Evolutionary conservation across 2,113 vertebrate genomes (phyloP).

Genomic region (Burhinus bistriatus): DNA sequence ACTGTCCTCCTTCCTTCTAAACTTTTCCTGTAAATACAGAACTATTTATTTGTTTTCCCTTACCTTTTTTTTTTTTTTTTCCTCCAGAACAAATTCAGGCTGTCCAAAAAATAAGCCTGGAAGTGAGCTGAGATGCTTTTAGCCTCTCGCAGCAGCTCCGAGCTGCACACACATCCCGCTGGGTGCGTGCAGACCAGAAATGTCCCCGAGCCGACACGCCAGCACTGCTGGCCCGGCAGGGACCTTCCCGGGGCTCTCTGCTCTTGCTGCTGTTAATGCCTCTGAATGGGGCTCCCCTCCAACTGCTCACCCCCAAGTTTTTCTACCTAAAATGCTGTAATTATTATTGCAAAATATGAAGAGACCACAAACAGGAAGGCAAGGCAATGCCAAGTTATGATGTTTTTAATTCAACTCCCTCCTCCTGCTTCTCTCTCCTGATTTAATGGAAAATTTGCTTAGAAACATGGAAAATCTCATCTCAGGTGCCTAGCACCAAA

Average conservation of each 20-base stretch:
- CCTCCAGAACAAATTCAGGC: neutral
- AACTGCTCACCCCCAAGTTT: neutral
- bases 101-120: neutral
- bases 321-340: neutral
- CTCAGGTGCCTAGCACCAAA: neutral
- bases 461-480: neutral
- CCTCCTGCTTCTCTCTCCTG: neutral
- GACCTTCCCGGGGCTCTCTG: neutral
- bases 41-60: neutral
- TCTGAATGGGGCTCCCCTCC: neutral
- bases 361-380: neutral
- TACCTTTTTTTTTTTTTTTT: neutral
- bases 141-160: neutral
- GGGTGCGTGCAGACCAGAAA: neutral
- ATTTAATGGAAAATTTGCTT: neutral
- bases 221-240: accelerated
- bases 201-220: accelerated
- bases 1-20: neutral
- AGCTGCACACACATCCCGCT: neutral
- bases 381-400: neutral
- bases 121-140: neutral
- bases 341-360: neutral
- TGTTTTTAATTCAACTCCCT: neutral
- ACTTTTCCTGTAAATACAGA: neutral
- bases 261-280: neutral